Conservation (phyloP, 1,140 invertebrate species). For the Sinonovacula constricta region DNA sequence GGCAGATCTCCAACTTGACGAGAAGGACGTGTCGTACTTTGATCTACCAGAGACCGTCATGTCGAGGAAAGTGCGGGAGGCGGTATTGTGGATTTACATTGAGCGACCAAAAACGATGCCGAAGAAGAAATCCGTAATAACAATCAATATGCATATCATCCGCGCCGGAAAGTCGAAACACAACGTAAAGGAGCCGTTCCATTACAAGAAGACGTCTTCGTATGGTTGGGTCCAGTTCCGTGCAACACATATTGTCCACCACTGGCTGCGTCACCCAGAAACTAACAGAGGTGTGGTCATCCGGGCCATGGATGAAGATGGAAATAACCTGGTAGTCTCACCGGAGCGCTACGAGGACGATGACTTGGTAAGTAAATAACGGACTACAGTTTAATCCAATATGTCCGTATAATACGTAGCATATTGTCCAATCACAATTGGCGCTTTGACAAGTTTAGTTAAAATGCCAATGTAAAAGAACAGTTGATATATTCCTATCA, state of each 20-base stretch:
- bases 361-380: slow-evolving; percentile 41
- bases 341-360: slow-evolving; percentile 56
- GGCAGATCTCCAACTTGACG: slow-evolving; percentile 1
- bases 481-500: too few relatives aligned
- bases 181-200: slow-evolving; percentile 15
- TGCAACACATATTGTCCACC: slow-evolving; percentile 84
- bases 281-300: slow-evolving; percentile 79
- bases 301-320: slow-evolving; percentile 90
- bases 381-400: too few relatives aligned
- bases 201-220: slow-evolving; percentile 32
- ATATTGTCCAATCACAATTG: too few relatives aligned
- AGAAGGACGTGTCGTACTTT: slow-evolving; percentile 24
- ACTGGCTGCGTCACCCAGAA: slow-evolving; percentile 77
- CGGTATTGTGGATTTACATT: slow-evolving; percentile 42
- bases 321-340: slow-evolving; percentile 84
- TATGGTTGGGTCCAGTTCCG: slow-evolving; percentile 90
- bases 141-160: slow-evolving; percentile 27
- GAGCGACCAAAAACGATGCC: not conserved
- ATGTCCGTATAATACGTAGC: too few relatives aligned
- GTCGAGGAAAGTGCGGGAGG: slow-evolving; percentile 38
- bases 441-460: too few relatives aligned
- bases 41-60: slow-evolving; percentile 38
- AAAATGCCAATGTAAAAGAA: too few relatives aligned
- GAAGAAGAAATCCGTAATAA: slow-evolving; percentile 8
- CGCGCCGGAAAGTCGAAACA: slow-evolving; percentile 24